phyloP scores from a whole-genome alignment of 2,797 vertebrate species.

The Mormyrus hasselquistii region DNA sequence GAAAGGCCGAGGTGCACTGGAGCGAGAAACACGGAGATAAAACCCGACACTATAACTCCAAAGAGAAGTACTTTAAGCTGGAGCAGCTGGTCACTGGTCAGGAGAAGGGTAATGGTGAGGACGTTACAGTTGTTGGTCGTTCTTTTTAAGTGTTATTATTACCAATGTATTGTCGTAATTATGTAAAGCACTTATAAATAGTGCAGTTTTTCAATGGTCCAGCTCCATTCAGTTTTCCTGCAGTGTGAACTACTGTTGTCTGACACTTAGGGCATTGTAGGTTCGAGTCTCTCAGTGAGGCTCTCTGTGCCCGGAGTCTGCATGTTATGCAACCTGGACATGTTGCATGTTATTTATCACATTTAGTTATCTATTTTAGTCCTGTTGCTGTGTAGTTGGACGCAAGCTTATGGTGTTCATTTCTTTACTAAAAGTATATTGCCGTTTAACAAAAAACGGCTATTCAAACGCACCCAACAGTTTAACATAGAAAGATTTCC shows the following conservation, averaged over 20 bases:
- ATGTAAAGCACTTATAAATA: not conserved
- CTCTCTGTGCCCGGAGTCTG: not conserved
- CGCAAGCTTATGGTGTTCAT: not conserved
- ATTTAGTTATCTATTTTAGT: not conserved
- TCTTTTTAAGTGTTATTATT: not conserved
- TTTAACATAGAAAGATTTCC: not conserved
- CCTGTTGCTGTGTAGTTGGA: not conserved
- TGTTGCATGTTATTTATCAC: not conserved
- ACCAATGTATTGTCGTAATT: not conserved
- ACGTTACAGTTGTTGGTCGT: not conserved
- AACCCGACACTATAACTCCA: conserved; percentile 21
- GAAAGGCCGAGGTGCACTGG: conserved; percentile 48
- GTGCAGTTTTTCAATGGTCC: not conserved
- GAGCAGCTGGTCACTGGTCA: conserved; percentile 38
- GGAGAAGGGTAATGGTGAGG: conserved; percentile 11
- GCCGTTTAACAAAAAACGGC: not conserved
- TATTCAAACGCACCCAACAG: not conserved
- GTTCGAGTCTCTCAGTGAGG: not conserved
- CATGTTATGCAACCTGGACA: not conserved
- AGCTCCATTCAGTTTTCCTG: not conserved
- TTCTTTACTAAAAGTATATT: not conserved
- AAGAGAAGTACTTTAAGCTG: conserved; percentile 52
- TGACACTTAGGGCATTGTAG: not conserved
- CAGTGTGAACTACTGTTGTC: not conserved
- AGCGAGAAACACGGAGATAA: conserved; percentile 25